Percentiles rank a stretch among this genome's conserved stretches.
These are phyloP conservation scores for Percopsis omiscomaycus DNA, from an alignment of 2,797 vertebrate species.

Conservation along the genomic window DNA sequence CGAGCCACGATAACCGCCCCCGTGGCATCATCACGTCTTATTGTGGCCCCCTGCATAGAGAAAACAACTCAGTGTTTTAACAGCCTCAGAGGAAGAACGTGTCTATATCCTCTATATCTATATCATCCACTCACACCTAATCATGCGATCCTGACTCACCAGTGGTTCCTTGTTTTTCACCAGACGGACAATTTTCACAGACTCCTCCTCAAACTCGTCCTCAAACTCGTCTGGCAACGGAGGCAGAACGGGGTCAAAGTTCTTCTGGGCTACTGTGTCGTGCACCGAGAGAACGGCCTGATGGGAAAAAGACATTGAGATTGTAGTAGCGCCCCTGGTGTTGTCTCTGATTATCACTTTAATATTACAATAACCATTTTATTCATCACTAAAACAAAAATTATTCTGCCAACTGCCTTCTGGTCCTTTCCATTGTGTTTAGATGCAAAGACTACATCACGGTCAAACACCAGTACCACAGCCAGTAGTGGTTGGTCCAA, in stretches of 20 bases:
- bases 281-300: slow-evolving; percentile 93
- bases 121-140: not conserved
- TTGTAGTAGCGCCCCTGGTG: too few species aligned
- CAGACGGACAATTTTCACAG: slow-evolving; percentile 93
- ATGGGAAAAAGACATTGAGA: slow-evolving; percentile 3
- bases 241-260: slow-evolving; percentile 93
- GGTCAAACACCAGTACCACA: too few species aligned
- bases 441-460: too few species aligned
- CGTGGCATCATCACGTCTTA: slow-evolving; percentile 87
- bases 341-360: too few species aligned
- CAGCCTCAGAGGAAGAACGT: not conserved
- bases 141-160: slow-evolving; percentile 69
- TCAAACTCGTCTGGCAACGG: slow-evolving; percentile 90
- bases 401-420: too few species aligned
- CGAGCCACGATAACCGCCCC: slow-evolving; percentile 91
- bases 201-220: slow-evolving; percentile 94
- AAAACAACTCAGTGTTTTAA: not conserved
- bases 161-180: slow-evolving; percentile 97
- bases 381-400: too few species aligned
- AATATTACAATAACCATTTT: too few species aligned
- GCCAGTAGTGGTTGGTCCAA: too few species aligned
- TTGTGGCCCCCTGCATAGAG: slow-evolving; percentile 88
- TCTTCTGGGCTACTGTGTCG: slow-evolving; percentile 95
- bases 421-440: too few species aligned
- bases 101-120: not conserved